Evolutionary conservation across 1,140 invertebrate species (phyloP).

Genomic region (Agrilus planipennis): DNA sequence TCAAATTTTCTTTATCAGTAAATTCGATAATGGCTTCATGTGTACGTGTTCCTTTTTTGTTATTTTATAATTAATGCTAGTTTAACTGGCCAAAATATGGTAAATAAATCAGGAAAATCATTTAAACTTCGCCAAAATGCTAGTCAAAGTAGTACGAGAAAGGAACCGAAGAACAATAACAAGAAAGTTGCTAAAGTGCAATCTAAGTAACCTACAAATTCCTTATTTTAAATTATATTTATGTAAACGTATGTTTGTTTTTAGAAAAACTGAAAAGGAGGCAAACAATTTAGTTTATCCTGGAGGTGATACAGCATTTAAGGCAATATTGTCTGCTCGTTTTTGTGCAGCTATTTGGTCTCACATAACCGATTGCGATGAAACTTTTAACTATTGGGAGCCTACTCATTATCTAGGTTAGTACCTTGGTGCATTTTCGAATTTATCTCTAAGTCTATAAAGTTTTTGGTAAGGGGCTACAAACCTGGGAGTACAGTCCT

Average conservation of each 20-base stretch:
- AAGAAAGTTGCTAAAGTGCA: conserved; percentile 15
- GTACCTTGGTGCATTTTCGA: too few species aligned
- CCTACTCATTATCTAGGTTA: conserved; percentile 59
- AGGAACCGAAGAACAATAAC: conserved; percentile 16
- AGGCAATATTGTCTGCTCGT: conserved; percentile 68
- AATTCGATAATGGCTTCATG: too few species aligned
- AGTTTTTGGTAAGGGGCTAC: conserved; percentile 87
- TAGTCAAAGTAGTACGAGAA: conserved; percentile 16
- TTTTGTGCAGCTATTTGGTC: conserved; percentile 87
- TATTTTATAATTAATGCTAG: too few species aligned
- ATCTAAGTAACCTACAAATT: conserved; percentile 16
- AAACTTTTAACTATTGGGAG: conserved; percentile 99
- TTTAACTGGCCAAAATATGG: too few species aligned
- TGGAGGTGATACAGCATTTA: conserved; percentile 72
- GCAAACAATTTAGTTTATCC: conserved; percentile 49
- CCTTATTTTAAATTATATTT: conserved; percentile 5
- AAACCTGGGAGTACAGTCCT: conserved; percentile 99
- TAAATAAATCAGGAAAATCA: too few species aligned
- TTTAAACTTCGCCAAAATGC: conserved; percentile 27
- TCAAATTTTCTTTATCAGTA: too few species aligned
- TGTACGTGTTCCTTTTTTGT: too few species aligned
- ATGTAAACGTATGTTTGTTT: conserved; percentile 8
- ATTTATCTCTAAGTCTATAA: too few species aligned
- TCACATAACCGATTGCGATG: conserved; percentile 95
- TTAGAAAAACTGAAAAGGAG: conserved; percentile 20